Evolutionary conservation across 2,797 vertebrate species (phyloP).

Genomic region (Limosa lapponica): DNA sequence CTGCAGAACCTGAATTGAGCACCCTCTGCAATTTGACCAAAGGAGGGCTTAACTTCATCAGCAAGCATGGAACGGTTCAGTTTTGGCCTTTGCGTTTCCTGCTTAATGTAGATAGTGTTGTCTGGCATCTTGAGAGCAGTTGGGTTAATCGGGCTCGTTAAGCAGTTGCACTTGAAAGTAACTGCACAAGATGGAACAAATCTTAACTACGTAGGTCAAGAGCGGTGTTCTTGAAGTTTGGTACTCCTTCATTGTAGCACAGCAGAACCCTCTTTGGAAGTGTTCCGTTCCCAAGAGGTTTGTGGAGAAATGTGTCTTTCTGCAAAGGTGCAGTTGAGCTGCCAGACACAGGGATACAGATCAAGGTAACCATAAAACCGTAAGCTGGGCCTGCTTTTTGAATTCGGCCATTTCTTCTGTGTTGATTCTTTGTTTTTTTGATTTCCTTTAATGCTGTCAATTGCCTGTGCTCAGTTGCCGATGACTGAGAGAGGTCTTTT

Average conservation of each 20-base stretch:
- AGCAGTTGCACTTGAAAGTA: neutral
- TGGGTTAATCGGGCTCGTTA: neutral
- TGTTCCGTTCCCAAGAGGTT: neutral
- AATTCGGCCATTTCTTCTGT: neutral
- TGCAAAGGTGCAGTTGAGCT: neutral
- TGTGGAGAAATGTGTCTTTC: neutral
- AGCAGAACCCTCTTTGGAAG: neutral
- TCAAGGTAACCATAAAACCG: neutral
- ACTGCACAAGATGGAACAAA: neutral
- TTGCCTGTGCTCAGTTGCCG: neutral
- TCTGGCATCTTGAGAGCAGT: neutral
- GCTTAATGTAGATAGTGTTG: too few species aligned
- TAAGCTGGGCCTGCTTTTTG: neutral
- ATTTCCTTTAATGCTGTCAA: neutral
- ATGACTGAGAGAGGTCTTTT: neutral
- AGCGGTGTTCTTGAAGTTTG: neutral
- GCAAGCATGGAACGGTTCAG: accelerated
- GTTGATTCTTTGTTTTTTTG: neutral
- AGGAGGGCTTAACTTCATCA: neutral
- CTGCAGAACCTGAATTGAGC: too few species aligned
- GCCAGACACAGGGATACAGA: neutral
- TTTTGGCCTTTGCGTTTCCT: neutral
- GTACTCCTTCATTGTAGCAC: neutral
- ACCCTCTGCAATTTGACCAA: accelerated
- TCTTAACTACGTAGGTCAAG: neutral